phyloP scores from a whole-genome alignment of 1,140 invertebrate genomes.

The Drosophila setifemur region DNA sequence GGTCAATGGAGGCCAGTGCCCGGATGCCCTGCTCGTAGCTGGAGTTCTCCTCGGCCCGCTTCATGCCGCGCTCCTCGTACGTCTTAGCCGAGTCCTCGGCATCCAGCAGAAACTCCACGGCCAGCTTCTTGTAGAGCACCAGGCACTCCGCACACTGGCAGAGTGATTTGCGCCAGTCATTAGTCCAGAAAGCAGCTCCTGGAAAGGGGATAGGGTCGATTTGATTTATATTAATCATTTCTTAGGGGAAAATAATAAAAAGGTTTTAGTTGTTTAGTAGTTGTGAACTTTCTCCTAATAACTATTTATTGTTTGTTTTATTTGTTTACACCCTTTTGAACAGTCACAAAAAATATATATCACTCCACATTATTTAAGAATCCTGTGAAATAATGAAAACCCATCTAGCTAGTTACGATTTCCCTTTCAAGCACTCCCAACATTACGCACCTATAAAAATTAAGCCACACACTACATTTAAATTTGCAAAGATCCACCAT shows the following conservation, averaged over 20 bases:
- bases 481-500: slow-evolving; percentile 38
- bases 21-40: slow-evolving; percentile 90
- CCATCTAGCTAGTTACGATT: not conserved
- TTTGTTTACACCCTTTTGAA: no score
- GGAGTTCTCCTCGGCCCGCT: slow-evolving; percentile 83
- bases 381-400: no score
- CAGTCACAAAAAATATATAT: no score
- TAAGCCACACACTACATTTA: slow-evolving; percentile 25
- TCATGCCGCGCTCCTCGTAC: slow-evolving; percentile 92
- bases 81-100: slow-evolving; percentile 91
- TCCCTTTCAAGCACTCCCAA: not conserved
- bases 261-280: not conserved
- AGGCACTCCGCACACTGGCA: slow-evolving; percentile 88
- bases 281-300: no score
- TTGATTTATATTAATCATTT: no score
- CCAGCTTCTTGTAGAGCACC: slow-evolving; percentile 87
- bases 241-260: no score
- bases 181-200: slow-evolving; percentile 86
- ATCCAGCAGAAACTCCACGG: slow-evolving; percentile 90
- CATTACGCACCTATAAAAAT: not conserved
- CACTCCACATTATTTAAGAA: no score
- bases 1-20: slow-evolving; percentile 89
- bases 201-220: not conserved
- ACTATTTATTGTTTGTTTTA: no score
- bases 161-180: slow-evolving; percentile 89